A percentile compares a stretch with the other conserved stretches of the same genome.
These are phyloP conservation scores for Polydrusus pterygomalis DNA, from an alignment of 2,888 invertebrate genomes.

Conservation along the genomic window DNA sequence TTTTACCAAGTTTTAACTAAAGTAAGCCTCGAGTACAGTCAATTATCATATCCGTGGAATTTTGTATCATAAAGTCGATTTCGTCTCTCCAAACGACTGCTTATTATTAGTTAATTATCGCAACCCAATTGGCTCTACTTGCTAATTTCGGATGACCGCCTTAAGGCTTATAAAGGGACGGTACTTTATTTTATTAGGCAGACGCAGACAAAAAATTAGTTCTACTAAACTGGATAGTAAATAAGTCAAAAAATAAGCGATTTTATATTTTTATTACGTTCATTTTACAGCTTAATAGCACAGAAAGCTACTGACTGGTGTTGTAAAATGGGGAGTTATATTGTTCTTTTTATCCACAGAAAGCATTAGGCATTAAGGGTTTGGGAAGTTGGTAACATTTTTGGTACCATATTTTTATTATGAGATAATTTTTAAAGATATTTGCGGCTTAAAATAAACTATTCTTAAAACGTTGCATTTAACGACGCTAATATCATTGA, in stretches of 20 bases:
- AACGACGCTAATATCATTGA: too few relatives aligned
- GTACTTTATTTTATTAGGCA: conserved; percentile 16
- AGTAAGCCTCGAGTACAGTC: too few relatives aligned
- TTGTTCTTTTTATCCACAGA: conserved; percentile 13
- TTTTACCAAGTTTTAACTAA: too few relatives aligned
- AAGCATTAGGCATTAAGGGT: not conserved
- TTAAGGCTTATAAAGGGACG: conserved; percentile 4
- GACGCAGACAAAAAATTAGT: conserved; percentile 12
- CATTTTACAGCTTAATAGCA: conserved; percentile 66
- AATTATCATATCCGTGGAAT: too few relatives aligned
- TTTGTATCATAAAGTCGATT: too few relatives aligned
- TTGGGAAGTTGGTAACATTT: not conserved
- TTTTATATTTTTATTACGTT: conserved; percentile 66
- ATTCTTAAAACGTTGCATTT: too few relatives aligned
- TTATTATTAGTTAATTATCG: too few relatives aligned
- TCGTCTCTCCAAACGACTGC: too few relatives aligned
- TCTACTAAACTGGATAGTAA: conserved; percentile 9
- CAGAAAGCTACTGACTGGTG: conserved; percentile 63
- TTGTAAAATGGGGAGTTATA: conserved; percentile 56
- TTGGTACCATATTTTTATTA: conserved; percentile 1
- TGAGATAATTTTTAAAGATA: not conserved
- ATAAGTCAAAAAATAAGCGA: conserved; percentile 23
- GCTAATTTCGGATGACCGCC: too few relatives aligned
- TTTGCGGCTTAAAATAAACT: too few relatives aligned
- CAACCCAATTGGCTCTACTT: too few relatives aligned